phyloP scores from a whole-genome alignment of 2,888 invertebrate species.

The Apodemia mormo region DNA sequence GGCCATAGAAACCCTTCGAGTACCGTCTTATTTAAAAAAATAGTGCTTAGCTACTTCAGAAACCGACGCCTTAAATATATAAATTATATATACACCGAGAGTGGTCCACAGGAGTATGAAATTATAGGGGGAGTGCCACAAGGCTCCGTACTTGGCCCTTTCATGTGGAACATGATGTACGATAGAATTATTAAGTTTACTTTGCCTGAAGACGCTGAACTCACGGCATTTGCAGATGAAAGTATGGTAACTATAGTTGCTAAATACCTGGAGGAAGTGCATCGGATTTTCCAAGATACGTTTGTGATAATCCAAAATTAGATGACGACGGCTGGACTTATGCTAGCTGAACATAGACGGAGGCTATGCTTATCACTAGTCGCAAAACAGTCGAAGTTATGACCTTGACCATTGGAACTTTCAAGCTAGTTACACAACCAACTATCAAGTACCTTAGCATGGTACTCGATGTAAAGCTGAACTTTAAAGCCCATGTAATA shows the following conservation, averaged over 20 bases:
- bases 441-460: too few relatives aligned
- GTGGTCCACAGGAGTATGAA: background rate
- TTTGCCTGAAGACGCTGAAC: background rate
- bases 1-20: background rate
- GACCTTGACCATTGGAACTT: too few relatives aligned
- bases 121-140: too few relatives aligned
- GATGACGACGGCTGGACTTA: too few relatives aligned
- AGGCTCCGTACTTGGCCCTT: too few relatives aligned
- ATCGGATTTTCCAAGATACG: background rate
- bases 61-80: background rate
- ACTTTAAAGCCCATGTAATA: too few relatives aligned
- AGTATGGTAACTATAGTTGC: background rate
- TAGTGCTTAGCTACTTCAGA: background rate
- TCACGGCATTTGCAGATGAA: background rate
- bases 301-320: too few relatives aligned
- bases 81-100: background rate
- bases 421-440: too few relatives aligned
- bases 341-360: too few relatives aligned
- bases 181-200: background rate
- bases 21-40: background rate
- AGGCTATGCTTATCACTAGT: too few relatives aligned
- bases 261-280: constrained; percentile 13
- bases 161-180: background rate
- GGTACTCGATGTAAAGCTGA: too few relatives aligned
- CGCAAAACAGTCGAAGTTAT: background rate